Evolutionary conservation across 2,888 invertebrate species (phyloP).

Genomic region (Himalopsyche tibetana): DNA sequence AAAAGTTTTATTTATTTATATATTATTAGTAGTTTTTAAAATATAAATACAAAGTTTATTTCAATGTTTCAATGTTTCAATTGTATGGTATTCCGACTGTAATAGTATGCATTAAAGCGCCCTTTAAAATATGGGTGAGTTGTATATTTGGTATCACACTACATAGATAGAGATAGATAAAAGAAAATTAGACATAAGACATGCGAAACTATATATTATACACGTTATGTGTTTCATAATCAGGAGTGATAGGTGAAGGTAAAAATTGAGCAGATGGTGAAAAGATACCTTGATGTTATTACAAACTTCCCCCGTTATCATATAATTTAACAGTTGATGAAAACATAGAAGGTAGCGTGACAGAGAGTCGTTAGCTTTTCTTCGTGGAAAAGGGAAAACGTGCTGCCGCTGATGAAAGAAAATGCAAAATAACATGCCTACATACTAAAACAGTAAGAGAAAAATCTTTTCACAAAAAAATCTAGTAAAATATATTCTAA

Average conservation of each 20-base stretch:
- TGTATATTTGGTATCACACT: background rate
- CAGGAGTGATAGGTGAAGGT: constrained; percentile 38
- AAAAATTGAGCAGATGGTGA: constrained; percentile 45
- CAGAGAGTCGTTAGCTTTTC: constrained; percentile 44
- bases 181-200: background rate
- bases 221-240: constrained; percentile 32
- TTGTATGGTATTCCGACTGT: too few relatives aligned
- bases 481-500: background rate
- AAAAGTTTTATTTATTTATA: too few relatives aligned
- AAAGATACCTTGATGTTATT: constrained; percentile 60
- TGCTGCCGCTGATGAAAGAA: constrained; percentile 3
- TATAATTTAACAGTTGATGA: constrained; percentile 65
- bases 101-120: too few relatives aligned
- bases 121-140: too few relatives aligned
- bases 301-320: constrained; percentile 61
- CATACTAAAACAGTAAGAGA: background rate
- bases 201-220: constrained; percentile 6
- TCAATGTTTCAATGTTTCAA: too few relatives aligned
- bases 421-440: constrained; percentile 22
- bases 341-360: constrained; percentile 62
- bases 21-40: too few relatives aligned
- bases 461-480: constrained; percentile 24
- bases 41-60: too few relatives aligned
- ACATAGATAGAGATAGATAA: constrained; percentile 2
- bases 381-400: constrained; percentile 5